Conservation (phyloP, 2,797 vertebrate species). For the Rhyacichthys aspro region DNA sequence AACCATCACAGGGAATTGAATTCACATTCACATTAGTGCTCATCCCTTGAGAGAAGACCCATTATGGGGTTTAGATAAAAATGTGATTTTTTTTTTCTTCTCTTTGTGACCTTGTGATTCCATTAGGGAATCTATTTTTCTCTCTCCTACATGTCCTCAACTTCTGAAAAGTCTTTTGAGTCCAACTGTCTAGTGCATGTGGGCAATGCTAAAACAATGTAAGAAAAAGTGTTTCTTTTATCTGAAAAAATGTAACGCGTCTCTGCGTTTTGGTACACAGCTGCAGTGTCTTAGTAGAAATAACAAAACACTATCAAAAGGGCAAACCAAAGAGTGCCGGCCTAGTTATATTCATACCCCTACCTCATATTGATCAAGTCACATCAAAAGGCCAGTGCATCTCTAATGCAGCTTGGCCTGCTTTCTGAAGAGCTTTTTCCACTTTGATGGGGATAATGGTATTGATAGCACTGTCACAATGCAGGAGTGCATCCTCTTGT, state of each 20-base stretch:
- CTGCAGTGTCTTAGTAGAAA: slow-evolving; percentile 64
- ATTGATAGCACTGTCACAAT: slow-evolving; percentile 87
- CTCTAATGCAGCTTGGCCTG: slow-evolving; percentile 83
- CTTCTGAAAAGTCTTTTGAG: slow-evolving; percentile 61
- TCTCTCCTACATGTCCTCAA: slow-evolving; percentile 43
- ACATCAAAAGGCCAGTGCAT: slow-evolving; percentile 80
- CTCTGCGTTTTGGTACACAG: slow-evolving; percentile 49
- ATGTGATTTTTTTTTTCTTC: slow-evolving; percentile 44
- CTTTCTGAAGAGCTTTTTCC: slow-evolving; percentile 82
- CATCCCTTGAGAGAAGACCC: slow-evolving; percentile 73
- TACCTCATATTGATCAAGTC: slow-evolving; percentile 85
- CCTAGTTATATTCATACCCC: slow-evolving; percentile 76
- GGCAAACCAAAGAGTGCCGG: slow-evolving; percentile 77
- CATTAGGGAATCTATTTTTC: slow-evolving; percentile 75
- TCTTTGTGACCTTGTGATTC: slow-evolving; percentile 80
- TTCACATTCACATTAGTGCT: slow-evolving; percentile 77
- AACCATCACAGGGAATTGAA: slow-evolving; percentile 71
- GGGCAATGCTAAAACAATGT: slow-evolving; percentile 61
- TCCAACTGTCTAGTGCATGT: slow-evolving; percentile 23
- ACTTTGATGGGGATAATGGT: slow-evolving; percentile 86
- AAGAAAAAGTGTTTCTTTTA: slow-evolving; percentile 42
- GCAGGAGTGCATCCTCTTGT: slow-evolving; percentile 78
- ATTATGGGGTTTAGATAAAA: slow-evolving; percentile 78
- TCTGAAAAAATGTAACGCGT: slow-evolving; percentile 57
- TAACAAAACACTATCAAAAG: slow-evolving; percentile 80